Base-by-base conservation (phyloP, 2,113 vertebrate genomes). In the Maylandia zebra region DNA sequence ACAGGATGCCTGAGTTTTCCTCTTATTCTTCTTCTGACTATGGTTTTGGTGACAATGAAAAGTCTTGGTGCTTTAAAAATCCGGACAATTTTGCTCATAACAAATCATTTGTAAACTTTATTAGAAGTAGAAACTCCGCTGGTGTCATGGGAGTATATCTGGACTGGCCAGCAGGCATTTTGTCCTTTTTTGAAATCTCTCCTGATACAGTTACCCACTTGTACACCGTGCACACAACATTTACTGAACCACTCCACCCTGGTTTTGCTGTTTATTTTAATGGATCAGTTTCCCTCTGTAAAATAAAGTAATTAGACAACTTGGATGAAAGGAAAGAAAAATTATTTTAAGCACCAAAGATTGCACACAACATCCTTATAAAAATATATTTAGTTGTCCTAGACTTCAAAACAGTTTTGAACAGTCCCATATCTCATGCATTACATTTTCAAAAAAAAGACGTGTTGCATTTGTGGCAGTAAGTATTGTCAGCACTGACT, bases 181-280 rank as follows among this genome's bases (percentile, higher is more conserved):
- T 89, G 36, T 85, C 85, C 52, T 91, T 91, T 69, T 89, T 81
- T 83, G 2, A 81, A 12, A 80, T 89, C 7, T 48, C 16, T 56
- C 43, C 50, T 74, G 34, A 85, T 4, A 13, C 17, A 22, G 9
- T 87, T 34, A 85, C 13, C 19, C 87, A 87, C 80, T 59, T 85
- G 41, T 41, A 89, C 79, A 83, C 90, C 12, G 36, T 56, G 11
- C 7, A 7, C 27, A 85, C 90, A 45, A 80, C 78, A 19, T 91
- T 91, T 30, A 80, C 66, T 32, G 82, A 91, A 56, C 81, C 89
- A 19, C 90, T 88, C 27, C n/a, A 81, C 61, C 83, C 87, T 80
- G 56, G 14, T 10, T 87, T 91, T 22, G 0, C 0, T n/a, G 1
- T 88, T 16, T 10, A 19, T 11, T 0, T 19, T 10, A 10, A 3